Base-by-base conservation (phyloP, 1,140 invertebrate species). In the Brachionus calyciflorus region DNA sequence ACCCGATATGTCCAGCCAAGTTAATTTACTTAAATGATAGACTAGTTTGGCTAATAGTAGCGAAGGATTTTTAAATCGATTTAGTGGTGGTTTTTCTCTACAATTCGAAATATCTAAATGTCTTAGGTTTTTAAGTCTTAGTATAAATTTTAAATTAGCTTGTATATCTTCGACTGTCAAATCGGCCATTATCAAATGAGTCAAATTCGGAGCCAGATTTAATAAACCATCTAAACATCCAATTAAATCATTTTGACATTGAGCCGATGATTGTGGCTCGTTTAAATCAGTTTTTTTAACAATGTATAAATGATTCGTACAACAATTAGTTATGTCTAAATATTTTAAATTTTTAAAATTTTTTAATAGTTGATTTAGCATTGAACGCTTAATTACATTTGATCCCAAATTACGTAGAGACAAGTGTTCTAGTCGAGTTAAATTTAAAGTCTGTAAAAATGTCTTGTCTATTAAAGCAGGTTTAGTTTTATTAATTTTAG, bases 1-100 rank as follows among this genome's bases (percentile, higher is more conserved):
- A 1, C 92, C 92, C 5, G 92, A 94, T 82, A 96, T 94, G 84
- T 96, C 94, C 53, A 96, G 83, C 48, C 91, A 92, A 60, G 87
- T 88, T 41, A 96, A 84, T 69, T 89, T 82, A 0, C 91, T 90
- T 79, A 96, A 85, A 80, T 85, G 90, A 51, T 87, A 85, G 1
- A 94, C 89, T 37, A 96, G 85, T 77, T 87, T 86, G 30, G 87
- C 84, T 28, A 96, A 83, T 26, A 89, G 85, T 76, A 88, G 83
- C 83, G 90, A 90, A 26, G 90, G 89, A 81, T 89, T 88, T 0
- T 83, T 80, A 82, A 44, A 73, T 88, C 92, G 78, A 85, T 86
- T 4, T 89, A 73, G n/a, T 7, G 51, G 46, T 7, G 30, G 26
- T 55, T 73, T 73, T 41, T 73, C 69, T 28, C 69, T 37, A 26